Evolutionary conservation across 2,888 invertebrate species (phyloP), one percentile per base, ranked within the genome.

Genomic region (Chymomyza procnemis): DNA sequence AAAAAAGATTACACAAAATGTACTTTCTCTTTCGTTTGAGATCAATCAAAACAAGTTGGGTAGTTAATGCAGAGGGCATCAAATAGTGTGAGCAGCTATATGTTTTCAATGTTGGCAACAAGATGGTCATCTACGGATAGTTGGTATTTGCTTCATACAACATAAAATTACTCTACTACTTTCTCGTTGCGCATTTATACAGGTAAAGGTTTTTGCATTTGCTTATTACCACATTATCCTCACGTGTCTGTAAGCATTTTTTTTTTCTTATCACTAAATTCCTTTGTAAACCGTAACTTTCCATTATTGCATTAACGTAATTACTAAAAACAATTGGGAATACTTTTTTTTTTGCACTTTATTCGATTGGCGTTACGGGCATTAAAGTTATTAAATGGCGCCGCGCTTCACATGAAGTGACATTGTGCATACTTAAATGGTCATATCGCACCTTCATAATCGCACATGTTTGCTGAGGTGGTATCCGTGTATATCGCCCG

Each of bases 381-480:
- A 41, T 1, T 12, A 41, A 12, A 41, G 34, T 41, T 12, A 41
- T 41, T 41, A 41, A 41, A 12, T 41, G 34, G 34, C 12, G 9
- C 34, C 3, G 34, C 12, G 9, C 34, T 9, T 41, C 34, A 41
- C 9, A 41, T 41, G 34, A 12, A 41, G 34, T 41, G 34, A 41
- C 34, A 41, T 41, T 41, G 34, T 41, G 34, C 34, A 41, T 41
- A 41, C 34, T 41, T 41, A 41, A 41, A 41, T 41, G 12, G 3
- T 12, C 34, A 41, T 50, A 18, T 50, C 64, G 64, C 64, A 79
- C 79, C 79, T 74, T 79, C 76, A 62, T 66, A 72, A 64, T 79
- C 75, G 34, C 74, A 62, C 79, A 76, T 79, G 68, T 52, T n/a
- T 69, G 67, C 61, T 48, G 9, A 41, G 9, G 12, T 41, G 9